Base-by-base conservation (phyloP, 2,113 vertebrate species). In the Tringa solitaria region DNA sequence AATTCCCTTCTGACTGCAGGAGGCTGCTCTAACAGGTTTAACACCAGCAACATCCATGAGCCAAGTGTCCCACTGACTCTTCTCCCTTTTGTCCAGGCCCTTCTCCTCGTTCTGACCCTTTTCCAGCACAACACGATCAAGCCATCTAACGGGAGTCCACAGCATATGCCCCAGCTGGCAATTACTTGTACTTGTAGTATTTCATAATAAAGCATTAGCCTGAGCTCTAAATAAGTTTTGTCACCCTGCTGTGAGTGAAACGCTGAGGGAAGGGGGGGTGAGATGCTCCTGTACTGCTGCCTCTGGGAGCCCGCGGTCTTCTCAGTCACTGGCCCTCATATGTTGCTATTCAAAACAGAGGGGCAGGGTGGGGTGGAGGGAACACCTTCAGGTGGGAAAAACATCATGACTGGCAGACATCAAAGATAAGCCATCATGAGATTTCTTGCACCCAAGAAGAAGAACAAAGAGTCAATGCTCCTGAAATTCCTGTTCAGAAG, bases 401-500 rank as follows among this genome's bases (percentile, higher is more conserved):
- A 92, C 95, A 91, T 53, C 67, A 27, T 50, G 75, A 64, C 79
- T 92, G 79, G 83, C 87, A 95, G 90, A 94, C 89, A 96, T 96
- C 86, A 94, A 94, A 95, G 89, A 96, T 92, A 84, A 93, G 90
- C 83, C 51, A 94, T 61, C 93, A 91, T 90, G 90, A 92, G 87
- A 95, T 92, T 96, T 95, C 94, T 94, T 48, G 43, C 83, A 85
- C 90, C 37, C 3, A 83, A 76, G 79, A 90, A 95, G 92, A 96
- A 95, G 92, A 96, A 94, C 74, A 96, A 93, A 96, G 93, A 94
- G 88, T 8, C 83, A 93, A 45, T 76, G 65, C 88, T 95, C 87
- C 87, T 90, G 89, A 92, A 94, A 91, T 91, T 95, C 96, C 95
- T 83, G 92, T 95, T 96, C 69, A 87, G 95, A 91, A 95, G 74